Base-by-base conservation (phyloP, 2,113 vertebrate species). In the Chloropsis cyanopogon region DNA sequence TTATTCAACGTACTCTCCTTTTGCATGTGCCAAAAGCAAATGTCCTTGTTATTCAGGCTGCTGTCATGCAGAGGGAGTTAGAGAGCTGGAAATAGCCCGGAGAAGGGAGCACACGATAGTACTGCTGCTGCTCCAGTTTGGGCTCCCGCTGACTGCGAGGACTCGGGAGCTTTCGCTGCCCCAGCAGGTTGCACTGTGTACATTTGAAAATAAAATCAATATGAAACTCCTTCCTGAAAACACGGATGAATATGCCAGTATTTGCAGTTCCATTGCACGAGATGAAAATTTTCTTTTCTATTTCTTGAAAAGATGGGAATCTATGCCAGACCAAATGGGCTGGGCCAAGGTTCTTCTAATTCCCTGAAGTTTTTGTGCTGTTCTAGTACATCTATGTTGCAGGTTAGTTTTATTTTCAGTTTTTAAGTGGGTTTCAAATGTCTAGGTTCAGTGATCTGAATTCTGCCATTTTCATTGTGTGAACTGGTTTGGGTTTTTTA, bases 51-150 rank as follows among this genome's bases (percentile, higher is more conserved):
- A 95, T 98, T 96, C 96, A 96, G 87, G 96, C 97, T 46, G 97
- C 97, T 82, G 90, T 97, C 93, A 6, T 98, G 96, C 97, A 98
- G 96, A 98, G 96, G 96, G 98, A 98, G 97, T 88, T 97, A 94
- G 98, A 98, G 90, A 98, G 97, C 95, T 98, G 98, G 64, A 65
- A 77, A 90, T 50, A 63, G 53, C 41, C 92, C 68, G 97, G 78
- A 97, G 91, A 82, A 95, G 92, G 33, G 97, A 96, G 73, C 95
- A 95, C 75, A 95, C 94, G 4, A 52, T 80, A 12, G 95, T 97
- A 25, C 97, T 97, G 54, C 96, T 98, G 33, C 95, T 97, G 79
- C 97, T 97, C 69, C 98, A 97, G 97, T 97, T 97, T 59, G 52
- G 23, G 37, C 50, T 83, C 25, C 65, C 0, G 4, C 71, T 68